These are phyloP conservation scores for Caradrina clavipalpis DNA, from an alignment of 2,888 invertebrate species.

Conservation along the genomic window DNA sequence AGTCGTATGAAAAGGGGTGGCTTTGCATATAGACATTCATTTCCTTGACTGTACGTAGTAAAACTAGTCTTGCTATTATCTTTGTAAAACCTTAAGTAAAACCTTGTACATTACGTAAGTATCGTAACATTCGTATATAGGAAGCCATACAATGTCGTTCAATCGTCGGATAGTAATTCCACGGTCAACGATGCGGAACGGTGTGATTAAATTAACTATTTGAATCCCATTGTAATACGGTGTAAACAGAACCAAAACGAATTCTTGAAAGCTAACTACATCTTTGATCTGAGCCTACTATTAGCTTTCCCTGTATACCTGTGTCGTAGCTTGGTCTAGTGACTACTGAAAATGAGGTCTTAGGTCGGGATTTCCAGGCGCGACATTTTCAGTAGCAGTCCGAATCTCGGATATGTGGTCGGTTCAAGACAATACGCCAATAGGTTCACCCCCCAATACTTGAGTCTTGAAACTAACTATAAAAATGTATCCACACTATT, in stretches of 20 bases:
- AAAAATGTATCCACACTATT: no score
- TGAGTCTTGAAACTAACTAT: neutral
- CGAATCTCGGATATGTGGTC: no score
- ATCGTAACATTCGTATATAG: neutral
- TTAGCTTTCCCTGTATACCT: no score
- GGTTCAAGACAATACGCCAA: no score
- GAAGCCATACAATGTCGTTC: constrained; percentile 27
- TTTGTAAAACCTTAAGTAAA: neutral
- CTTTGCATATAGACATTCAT: neutral
- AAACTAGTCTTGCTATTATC: neutral
- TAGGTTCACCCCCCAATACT: no score
- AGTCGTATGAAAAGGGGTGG: neutral
- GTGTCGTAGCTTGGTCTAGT: neutral
- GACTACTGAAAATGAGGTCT: neutral
- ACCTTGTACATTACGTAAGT: neutral
- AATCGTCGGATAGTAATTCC: constrained; percentile 15
- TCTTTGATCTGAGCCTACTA: neutral
- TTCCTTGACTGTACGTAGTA: no score
- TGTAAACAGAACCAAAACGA: neutral
- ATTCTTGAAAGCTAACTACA: no score
- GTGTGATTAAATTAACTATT: neutral
- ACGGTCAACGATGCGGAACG: neutral
- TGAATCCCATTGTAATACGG: neutral
- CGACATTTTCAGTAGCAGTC: neutral
- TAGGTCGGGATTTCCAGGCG: neutral